phyloP scores from a whole-genome alignment of 1,140 invertebrate genomes.

The Bombus balteatus region DNA sequence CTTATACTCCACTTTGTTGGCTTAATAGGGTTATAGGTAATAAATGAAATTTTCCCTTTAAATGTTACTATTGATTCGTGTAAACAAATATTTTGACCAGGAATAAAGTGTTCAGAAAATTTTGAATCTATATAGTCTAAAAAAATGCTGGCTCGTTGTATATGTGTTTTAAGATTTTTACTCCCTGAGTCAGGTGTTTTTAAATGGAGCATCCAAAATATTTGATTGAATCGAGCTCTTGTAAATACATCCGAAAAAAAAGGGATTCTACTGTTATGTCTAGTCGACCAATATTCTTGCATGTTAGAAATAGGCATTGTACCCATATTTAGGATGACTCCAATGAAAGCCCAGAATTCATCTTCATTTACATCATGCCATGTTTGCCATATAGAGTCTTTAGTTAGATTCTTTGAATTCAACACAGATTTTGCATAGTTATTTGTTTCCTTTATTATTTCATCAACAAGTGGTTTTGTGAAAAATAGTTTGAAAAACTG shows the following conservation, averaged over 20 bases:
- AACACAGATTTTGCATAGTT: neutral
- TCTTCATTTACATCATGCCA: conserved; percentile 32
- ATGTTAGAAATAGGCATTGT: conserved; percentile 36
- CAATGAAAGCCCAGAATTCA: conserved; percentile 41
- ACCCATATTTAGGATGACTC: conserved; percentile 44
- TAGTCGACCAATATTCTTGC: conserved; percentile 35
- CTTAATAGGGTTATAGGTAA: conserved; percentile 39
- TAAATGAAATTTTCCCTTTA: conserved; percentile 33
- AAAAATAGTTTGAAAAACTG: conserved; percentile 1
- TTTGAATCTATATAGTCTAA: conserved; percentile 23
- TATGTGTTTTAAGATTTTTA: conserved; percentile 16
- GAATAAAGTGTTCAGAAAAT: conserved; percentile 39
- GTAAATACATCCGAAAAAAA: conserved; percentile 42
- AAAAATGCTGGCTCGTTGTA: conserved; percentile 17
- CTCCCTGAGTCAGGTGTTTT: conserved; percentile 7
- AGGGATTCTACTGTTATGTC: conserved; percentile 24
- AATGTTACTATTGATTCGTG: conserved; percentile 38
- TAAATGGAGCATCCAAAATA: conserved; percentile 44
- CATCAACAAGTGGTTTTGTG: neutral
- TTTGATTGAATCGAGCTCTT: conserved; percentile 32
- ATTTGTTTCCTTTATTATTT: conserved; percentile 2
- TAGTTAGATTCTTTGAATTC: neutral
- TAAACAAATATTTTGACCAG: conserved; percentile 15
- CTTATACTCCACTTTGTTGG: conserved; percentile 59
- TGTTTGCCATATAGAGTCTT: conserved; percentile 43